These are phyloP conservation scores for Tyto alba DNA, from an alignment of 2,113 vertebrate genomes.

Conservation along the genomic window DNA sequence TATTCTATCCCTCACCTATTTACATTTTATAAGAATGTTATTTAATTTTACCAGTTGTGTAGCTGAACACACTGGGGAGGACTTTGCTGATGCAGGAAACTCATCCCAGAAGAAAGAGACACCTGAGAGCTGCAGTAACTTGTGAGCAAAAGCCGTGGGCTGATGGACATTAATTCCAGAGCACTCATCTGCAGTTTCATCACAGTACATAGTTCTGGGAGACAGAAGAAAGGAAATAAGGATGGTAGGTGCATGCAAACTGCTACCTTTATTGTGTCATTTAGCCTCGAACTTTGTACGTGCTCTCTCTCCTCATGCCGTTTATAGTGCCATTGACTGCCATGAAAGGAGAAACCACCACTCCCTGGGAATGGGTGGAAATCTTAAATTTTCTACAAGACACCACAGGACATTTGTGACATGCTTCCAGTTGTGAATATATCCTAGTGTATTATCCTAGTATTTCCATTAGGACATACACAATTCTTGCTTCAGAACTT, in stretches of 20 bases:
- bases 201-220: conserved; percentile 88
- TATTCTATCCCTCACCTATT: background rate
- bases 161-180: conserved; percentile 91
- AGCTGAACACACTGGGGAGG: conserved; percentile 84
- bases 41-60: conserved; percentile 79
- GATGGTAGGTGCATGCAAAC: background rate
- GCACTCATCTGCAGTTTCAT: conserved; percentile 89
- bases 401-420: background rate
- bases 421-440: background rate
- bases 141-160: conserved; percentile 93
- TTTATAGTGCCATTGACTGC: background rate
- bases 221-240: conserved; percentile 23
- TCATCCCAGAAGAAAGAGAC: conserved; percentile 93
- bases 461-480: background rate
- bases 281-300: background rate
- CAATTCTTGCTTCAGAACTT: background rate
- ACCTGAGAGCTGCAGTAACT: conserved; percentile 88
- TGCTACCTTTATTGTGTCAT: background rate
- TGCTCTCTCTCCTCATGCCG: background rate
- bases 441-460: background rate
- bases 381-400: background rate
- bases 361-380: background rate
- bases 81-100: conserved; percentile 86
- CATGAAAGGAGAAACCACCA: background rate
- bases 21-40: background rate